A percentile compares a stretch with the other conserved stretches of the same genome.
These are phyloP conservation scores for Yponomeuta cagnagella DNA, from an alignment of 2,888 invertebrate species.

Conservation along the genomic window DNA sequence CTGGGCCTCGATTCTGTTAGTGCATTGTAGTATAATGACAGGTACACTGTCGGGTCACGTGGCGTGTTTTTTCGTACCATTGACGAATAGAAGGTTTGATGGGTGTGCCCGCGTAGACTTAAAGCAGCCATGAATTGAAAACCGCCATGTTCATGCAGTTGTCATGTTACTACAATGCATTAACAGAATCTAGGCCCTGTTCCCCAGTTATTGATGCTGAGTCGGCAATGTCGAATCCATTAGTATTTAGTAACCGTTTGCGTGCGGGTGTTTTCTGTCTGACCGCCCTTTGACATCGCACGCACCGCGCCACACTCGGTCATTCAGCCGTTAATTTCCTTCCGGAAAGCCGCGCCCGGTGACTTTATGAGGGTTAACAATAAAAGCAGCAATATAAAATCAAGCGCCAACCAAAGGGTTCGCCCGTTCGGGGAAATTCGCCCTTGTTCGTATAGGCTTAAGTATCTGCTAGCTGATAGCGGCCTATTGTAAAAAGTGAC, in stretches of 20 bases:
- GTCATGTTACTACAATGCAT: no score
- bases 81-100: no score
- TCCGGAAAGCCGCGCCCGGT: conserved; percentile 43
- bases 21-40: no score
- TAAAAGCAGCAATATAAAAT: conserved; percentile 1
- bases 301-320: conserved; percentile 36
- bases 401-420: not conserved
- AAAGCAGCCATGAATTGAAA: no score
- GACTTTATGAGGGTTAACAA: conserved; percentile 16
- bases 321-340: conserved; percentile 65
- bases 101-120: no score
- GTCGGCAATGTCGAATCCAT: not conserved
- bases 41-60: no score
- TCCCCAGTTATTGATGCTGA: not conserved
- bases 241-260: not conserved
- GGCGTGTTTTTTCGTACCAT: no score
- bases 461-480: not conserved
- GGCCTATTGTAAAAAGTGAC: not conserved
- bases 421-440: no score
- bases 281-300: conserved; percentile 31
- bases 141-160: no score
- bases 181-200: no score
- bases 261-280: not conserved
- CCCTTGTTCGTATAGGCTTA: not conserved
- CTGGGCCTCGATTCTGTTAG: no score